These are phyloP conservation scores for Percina caprodes DNA, from an alignment of 2,113 vertebrate genomes.

Conservation along the genomic window DNA sequence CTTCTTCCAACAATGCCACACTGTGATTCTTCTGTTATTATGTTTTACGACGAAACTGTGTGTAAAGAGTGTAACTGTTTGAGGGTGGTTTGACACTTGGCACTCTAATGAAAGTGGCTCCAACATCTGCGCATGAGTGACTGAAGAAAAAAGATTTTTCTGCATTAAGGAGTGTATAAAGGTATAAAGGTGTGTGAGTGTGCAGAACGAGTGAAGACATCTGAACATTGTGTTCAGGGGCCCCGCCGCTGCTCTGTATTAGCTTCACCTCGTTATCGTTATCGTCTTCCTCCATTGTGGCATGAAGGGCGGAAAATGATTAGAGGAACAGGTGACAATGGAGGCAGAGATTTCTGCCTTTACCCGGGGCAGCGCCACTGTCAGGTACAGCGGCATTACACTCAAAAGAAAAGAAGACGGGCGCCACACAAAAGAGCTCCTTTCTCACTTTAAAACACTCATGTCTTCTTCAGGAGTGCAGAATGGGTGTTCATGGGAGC, in stretches of 20 bases:
- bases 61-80: constrained; percentile 13
- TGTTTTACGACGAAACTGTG: constrained; percentile 1
- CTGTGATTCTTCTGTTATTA: constrained; percentile 13
- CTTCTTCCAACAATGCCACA: neutral
- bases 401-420: constrained; percentile 74
- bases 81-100: constrained; percentile 21
- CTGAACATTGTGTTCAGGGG: constrained; percentile 65
- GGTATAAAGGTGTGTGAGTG: constrained; percentile 20
- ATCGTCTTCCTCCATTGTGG: constrained; percentile 79
- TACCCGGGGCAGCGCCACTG: constrained; percentile 71
- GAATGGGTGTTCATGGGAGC: constrained; percentile 45
- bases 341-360: constrained; percentile 79
- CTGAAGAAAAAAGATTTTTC: constrained; percentile 23
- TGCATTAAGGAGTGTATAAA: constrained; percentile 35
- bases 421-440: constrained; percentile 70
- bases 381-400: constrained; percentile 79
- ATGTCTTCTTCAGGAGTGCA: constrained; percentile 65
- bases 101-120: constrained; percentile 20
- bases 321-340: constrained; percentile 84
- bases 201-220: constrained; percentile 65
- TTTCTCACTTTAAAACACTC: constrained; percentile 71
- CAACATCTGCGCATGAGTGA: constrained; percentile 24
- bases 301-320: constrained; percentile 82
- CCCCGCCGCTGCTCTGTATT: constrained; percentile 71
- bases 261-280: constrained; percentile 82